A percentile compares a stretch with the other conserved stretches of the same genome.
These are phyloP conservation scores for Campylorhamphus procurvoides DNA, from an alignment of 2,113 vertebrate species.

Conservation along the genomic window DNA sequence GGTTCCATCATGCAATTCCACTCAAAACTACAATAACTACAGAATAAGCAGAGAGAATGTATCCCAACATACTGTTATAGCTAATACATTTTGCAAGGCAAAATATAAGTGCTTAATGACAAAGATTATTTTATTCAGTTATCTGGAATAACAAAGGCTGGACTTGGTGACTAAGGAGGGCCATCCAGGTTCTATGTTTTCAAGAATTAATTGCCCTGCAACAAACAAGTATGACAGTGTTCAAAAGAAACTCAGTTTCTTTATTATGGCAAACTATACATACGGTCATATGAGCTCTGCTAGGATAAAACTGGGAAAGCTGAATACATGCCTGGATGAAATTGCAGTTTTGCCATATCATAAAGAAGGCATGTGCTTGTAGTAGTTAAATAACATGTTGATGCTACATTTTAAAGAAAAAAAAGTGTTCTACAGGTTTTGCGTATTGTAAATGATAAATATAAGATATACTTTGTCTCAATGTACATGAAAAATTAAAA, in stretches of 20 bases:
- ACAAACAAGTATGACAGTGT: neutral
- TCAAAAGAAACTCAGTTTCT: neutral
- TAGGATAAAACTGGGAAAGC: neutral
- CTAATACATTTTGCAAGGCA: neutral
- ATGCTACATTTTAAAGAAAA: neutral
- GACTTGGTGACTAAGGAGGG: neutral
- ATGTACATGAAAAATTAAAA: neutral
- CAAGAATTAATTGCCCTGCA: neutral
- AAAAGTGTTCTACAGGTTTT: neutral
- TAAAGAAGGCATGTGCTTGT: neutral
- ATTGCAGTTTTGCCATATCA: neutral
- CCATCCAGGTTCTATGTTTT: neutral
- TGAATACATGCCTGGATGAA: neutral
- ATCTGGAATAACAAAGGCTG: neutral
- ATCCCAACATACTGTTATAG: neutral
- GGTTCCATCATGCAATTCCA: neutral
- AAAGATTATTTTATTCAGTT: neutral
- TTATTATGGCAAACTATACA: neutral
- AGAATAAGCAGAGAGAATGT: neutral
- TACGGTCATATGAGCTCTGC: accelerated
- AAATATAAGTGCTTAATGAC: neutral
- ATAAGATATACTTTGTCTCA: neutral
- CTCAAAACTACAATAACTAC: neutral
- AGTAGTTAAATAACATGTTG: neutral
- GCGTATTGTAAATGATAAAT: neutral